phyloP scores from a whole-genome alignment of 1,140 invertebrate species.

The Coenobita brevimanus region DNA sequence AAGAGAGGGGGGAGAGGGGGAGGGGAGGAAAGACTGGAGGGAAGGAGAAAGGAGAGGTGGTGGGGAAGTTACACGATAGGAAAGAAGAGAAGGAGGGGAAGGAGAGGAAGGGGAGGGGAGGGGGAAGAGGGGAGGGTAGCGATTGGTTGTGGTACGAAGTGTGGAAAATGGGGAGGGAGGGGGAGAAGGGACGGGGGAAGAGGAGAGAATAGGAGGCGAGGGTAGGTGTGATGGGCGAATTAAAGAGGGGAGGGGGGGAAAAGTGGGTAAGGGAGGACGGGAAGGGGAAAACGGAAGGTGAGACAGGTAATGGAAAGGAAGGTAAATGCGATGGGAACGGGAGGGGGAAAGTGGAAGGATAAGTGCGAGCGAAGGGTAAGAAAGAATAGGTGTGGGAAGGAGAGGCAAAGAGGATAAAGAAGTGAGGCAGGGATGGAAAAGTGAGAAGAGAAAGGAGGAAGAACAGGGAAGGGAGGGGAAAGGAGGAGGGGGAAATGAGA shows the following conservation, averaged over 20 bases:
- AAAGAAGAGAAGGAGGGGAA: not conserved
- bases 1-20: not conserved
- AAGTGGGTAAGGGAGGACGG: not conserved
- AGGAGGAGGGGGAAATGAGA: not conserved
- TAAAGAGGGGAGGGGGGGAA: not conserved
- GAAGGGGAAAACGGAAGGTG: not conserved
- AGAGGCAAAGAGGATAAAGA: not conserved
- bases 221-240: not conserved
- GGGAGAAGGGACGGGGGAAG: not conserved
- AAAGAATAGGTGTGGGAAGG: not conserved
- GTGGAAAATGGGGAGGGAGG: not conserved
- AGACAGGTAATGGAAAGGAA: not conserved
- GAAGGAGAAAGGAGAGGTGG: not conserved
- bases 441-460: not conserved
- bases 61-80: too few species aligned
- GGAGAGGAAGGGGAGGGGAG: not conserved
- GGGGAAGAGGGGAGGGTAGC: not conserved
- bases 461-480: not conserved
- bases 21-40: too few species aligned
- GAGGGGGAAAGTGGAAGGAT: not conserved
- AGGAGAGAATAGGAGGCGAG: not conserved
- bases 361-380: not conserved
- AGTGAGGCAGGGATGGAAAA: not conserved
- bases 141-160: not conserved
- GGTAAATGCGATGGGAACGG: not conserved